These are phyloP conservation scores for Dendronephthya gigantea DNA, from an alignment of 64 coral and sea anemone species.

Conservation along the genomic window DNA sequence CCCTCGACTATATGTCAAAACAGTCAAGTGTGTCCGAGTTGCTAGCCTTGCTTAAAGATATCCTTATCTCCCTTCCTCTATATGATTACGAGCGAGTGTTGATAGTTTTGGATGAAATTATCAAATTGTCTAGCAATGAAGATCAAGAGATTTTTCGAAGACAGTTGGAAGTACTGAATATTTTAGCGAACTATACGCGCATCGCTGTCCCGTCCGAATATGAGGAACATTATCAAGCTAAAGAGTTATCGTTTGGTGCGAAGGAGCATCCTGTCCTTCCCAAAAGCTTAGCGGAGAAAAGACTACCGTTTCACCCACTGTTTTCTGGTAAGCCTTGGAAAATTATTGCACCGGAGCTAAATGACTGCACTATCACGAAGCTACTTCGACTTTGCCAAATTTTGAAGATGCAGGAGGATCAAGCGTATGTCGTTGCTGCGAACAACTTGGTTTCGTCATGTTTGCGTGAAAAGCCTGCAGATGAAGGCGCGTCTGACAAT, in stretches of 20 bases:
- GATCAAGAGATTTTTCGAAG: neutral
- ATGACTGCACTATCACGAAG: neutral
- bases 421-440: neutral
- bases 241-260: neutral
- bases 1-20: neutral
- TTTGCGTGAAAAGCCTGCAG: neutral
- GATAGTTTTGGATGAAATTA: neutral
- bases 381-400: neutral
- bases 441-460: neutral
- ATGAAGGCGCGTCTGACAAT: neutral
- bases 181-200: neutral
- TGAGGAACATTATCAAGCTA: neutral
- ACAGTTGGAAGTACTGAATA: neutral
- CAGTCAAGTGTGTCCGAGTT: neutral
- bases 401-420: slow-evolving; percentile 3
- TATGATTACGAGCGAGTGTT: neutral
- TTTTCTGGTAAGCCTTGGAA: neutral
- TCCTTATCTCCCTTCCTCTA: neutral
- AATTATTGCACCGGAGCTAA: slow-evolving; percentile 6
- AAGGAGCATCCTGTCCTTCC: neutral
- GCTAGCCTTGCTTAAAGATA: neutral
- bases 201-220: neutral
- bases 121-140: neutral
- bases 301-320: neutral
- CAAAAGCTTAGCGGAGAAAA: neutral